These are phyloP conservation scores for Indri indri DNA, from an alignment of 2,113 vertebrate genomes.

Conservation along the genomic window DNA sequence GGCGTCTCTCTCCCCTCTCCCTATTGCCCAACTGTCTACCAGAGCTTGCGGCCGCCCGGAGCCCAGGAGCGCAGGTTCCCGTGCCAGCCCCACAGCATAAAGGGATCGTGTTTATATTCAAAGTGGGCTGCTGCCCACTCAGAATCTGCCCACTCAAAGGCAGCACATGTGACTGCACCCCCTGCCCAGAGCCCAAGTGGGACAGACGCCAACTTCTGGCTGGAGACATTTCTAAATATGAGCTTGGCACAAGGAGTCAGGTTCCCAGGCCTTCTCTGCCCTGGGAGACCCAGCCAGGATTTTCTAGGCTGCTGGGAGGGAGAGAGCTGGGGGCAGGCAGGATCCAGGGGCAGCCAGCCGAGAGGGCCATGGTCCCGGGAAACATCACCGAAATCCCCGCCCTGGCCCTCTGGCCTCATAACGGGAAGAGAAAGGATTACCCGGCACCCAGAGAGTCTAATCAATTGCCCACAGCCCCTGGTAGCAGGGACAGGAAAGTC, in stretches of 20 bases:
- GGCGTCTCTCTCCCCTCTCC: neutral
- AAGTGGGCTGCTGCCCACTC: constrained; percentile 34
- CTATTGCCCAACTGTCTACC: fast-evolving
- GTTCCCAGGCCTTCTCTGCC: constrained; percentile 72
- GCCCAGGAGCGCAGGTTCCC: neutral
- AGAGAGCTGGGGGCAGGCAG: neutral
- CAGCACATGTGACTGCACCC: constrained; percentile 44
- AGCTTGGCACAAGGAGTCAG: constrained; percentile 65
- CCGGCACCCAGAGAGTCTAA: constrained; percentile 21
- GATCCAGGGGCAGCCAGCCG: constrained; percentile 51
- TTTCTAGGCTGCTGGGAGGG: neutral
- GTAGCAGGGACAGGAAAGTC: constrained; percentile 17
- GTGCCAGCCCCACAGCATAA: neutral
- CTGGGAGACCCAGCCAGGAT: constrained; percentile 55
- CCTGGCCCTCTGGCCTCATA: neutral
- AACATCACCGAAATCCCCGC: neutral
- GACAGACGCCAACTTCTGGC: constrained; percentile 57
- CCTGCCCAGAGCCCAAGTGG: constrained; percentile 41
- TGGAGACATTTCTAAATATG: constrained; percentile 73
- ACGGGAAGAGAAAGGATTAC: constrained; percentile 54
- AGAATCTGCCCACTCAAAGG: constrained; percentile 43
- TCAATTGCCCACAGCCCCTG: constrained; percentile 51
- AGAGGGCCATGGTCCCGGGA: neutral
- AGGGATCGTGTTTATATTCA: constrained; percentile 24
- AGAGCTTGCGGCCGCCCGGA: neutral